These are phyloP conservation scores for Sericinus montela DNA, from an alignment of 2,888 invertebrate genomes.

Conservation along the genomic window DNA sequence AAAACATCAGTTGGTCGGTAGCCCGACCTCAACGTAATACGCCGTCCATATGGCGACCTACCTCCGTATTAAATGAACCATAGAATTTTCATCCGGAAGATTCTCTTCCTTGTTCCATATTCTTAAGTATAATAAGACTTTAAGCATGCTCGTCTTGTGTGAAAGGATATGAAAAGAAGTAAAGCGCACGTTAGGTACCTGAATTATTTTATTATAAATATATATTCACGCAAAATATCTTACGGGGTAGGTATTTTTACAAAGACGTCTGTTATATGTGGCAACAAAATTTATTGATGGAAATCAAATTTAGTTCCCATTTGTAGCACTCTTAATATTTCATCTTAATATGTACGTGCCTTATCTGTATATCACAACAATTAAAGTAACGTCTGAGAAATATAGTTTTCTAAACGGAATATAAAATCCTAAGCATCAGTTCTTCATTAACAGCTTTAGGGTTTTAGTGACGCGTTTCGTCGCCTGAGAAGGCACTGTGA, in stretches of 20 bases:
- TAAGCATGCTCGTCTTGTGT: slow-evolving; percentile 5
- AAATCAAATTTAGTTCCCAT: too few relatives aligned
- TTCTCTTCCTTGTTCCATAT: slow-evolving; percentile 35
- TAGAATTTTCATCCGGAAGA: slow-evolving; percentile 37
- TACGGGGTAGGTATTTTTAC: too few relatives aligned
- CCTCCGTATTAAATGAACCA: slow-evolving; percentile 25
- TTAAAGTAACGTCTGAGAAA: not conserved
- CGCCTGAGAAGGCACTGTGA: slow-evolving; percentile 53
- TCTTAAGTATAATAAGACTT: slow-evolving; percentile 26
- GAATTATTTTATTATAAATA: too few relatives aligned
- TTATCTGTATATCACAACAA: too few relatives aligned
- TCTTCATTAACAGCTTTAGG: slow-evolving; percentile 59
- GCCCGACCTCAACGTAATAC: slow-evolving; percentile 36
- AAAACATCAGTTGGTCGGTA: slow-evolving; percentile 51
- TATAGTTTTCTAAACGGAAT: not conserved
- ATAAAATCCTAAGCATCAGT: slow-evolving; percentile 7
- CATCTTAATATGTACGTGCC: too few relatives aligned
- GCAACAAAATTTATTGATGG: too few relatives aligned
- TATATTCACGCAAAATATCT: too few relatives aligned
- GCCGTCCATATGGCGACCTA: slow-evolving; percentile 49
- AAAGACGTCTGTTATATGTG: too few relatives aligned
- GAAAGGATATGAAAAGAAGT: not conserved
- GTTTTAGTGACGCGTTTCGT: slow-evolving; percentile 40
- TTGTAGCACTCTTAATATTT: too few relatives aligned
- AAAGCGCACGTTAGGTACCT: too few relatives aligned